Conservation (phyloP, 2,113 vertebrate genomes). For the Tringa solitaria region DNA sequence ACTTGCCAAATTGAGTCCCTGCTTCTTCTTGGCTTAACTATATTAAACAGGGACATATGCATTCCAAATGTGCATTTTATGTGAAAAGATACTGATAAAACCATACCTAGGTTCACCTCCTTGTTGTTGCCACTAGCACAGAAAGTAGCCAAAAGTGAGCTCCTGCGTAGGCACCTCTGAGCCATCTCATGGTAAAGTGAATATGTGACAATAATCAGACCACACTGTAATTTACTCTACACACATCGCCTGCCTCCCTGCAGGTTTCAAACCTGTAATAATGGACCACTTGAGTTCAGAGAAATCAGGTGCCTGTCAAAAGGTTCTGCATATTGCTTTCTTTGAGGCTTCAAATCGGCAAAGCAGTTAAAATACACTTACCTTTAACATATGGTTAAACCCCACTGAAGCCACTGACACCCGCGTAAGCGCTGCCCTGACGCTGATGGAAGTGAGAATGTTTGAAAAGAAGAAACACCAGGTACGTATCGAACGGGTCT, state of each 20-base stretch:
- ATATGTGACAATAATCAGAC: neutral
- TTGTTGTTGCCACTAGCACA: neutral
- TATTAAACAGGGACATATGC: neutral
- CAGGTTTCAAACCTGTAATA: neutral
- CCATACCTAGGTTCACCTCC: neutral
- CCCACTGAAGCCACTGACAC: neutral
- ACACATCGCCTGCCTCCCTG: neutral
- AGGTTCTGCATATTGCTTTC: neutral
- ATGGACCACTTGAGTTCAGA: neutral
- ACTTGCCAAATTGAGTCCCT: neutral
- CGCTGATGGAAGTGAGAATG: neutral
- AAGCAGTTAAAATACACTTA: neutral
- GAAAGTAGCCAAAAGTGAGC: fast-evolving
- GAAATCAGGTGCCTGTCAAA: neutral
- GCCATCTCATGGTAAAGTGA: neutral
- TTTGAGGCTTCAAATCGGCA: neutral
- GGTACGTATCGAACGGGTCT: fast-evolving
- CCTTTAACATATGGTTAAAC: neutral
- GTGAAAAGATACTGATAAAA: neutral
- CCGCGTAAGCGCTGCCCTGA: neutral
- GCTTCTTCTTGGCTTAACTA: neutral
- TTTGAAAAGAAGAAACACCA: neutral
- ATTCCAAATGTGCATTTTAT: neutral
- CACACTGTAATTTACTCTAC: neutral
- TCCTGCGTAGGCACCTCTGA: neutral